These are phyloP conservation scores for Theristicus caerulescens DNA, from an alignment of 2,113 vertebrate genomes.

Conservation along the genomic window DNA sequence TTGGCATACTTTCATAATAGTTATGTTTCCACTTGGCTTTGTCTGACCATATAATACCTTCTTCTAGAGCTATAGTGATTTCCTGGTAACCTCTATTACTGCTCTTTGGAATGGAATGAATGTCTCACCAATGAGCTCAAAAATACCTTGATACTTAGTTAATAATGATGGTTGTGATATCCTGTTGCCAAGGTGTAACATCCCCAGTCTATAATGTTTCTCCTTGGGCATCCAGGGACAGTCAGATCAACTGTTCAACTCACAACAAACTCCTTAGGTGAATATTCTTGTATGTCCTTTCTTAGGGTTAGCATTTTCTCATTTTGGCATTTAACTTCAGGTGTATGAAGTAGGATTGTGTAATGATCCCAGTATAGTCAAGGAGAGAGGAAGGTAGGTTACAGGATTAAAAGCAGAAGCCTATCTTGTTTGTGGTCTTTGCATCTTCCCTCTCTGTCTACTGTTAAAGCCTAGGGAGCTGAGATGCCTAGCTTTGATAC, in stretches of 20 bases:
- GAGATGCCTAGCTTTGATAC: neutral
- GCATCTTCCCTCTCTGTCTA: neutral
- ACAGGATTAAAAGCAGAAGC: neutral
- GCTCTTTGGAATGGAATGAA: neutral
- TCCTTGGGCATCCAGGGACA: neutral
- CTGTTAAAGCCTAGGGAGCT: neutral
- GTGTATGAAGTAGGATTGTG: neutral
- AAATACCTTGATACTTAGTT: neutral
- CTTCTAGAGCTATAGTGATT: neutral
- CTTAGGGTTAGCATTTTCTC: neutral
- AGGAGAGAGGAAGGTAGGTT: neutral
- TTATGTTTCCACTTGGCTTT: neutral
- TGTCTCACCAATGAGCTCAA: neutral
- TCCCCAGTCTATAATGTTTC: neutral
- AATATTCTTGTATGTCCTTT: neutral
- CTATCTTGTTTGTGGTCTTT: neutral
- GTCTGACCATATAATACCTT: neutral
- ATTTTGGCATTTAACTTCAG: neutral
- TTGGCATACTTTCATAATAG: neutral
- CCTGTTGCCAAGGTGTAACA: neutral
- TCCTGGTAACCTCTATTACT: neutral
- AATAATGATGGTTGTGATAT: neutral
- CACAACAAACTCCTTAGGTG: neutral
- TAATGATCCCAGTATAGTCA: neutral
- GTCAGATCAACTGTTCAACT: neutral